Conservation (phyloP, 2,113 vertebrate species). For the Ancistrus triradiatus region DNA sequence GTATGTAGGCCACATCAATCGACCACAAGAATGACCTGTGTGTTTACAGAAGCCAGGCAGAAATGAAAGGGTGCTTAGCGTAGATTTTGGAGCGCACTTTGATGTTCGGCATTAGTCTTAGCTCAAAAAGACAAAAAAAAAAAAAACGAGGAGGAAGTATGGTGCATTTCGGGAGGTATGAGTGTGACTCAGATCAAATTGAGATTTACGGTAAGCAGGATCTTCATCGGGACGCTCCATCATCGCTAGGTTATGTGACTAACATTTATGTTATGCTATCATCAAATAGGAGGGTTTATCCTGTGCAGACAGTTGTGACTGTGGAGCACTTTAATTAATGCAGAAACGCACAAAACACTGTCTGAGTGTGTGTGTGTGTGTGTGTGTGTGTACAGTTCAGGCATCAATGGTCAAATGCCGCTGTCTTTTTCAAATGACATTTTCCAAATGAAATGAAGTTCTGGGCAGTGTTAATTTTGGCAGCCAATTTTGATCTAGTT, state of each 20-base stretch:
- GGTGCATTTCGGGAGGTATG: background rate
- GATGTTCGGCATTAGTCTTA: background rate
- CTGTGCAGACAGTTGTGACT: slow-evolving; percentile 2
- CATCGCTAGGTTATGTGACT: background rate
- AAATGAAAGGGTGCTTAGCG: slow-evolving; percentile 18
- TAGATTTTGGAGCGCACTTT: background rate
- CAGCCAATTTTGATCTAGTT: no score
- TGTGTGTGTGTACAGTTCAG: no score
- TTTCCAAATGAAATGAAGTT: no score
- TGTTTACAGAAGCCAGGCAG: slow-evolving; percentile 28
- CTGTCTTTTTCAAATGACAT: no score
- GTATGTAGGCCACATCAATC: slow-evolving; percentile 27
- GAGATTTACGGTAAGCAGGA: slow-evolving; percentile 10
- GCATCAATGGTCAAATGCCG: no score
- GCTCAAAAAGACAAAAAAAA: no score
- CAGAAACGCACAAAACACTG: background rate
- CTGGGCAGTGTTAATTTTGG: no score
- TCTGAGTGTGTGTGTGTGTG: background rate
- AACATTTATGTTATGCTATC: background rate
- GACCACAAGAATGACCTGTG: background rate
- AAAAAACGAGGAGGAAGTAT: background rate
- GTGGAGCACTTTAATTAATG: background rate
- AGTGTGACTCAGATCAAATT: slow-evolving; percentile 1
- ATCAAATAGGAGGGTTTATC: background rate
- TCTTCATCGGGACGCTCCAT: background rate